phyloP scores from a whole-genome alignment of 2,113 vertebrate genomes.

The Takifugu bimaculatus region DNA sequence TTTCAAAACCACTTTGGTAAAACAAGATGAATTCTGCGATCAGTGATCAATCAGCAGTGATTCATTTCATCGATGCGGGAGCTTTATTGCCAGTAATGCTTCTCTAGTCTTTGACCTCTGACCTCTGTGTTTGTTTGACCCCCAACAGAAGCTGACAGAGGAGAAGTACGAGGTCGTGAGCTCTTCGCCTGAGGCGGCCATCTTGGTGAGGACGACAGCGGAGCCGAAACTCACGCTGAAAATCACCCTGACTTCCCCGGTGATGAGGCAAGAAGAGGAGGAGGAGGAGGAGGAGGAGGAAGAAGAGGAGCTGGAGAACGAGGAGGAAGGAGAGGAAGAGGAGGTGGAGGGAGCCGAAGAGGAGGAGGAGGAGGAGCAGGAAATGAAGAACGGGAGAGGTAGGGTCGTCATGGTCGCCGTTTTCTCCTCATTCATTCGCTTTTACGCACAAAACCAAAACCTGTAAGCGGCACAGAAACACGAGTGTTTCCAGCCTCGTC shows the following conservation, averaged over 20 bases:
- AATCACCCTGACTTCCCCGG: conserved; percentile 91
- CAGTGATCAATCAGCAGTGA: neutral
- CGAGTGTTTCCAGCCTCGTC: conserved; percentile 14
- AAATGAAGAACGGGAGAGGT: conserved; percentile 50
- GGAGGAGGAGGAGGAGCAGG: conserved; percentile 23
- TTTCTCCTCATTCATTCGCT: neutral
- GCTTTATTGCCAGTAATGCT: too few species aligned
- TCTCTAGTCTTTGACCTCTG: conserved; percentile 20
- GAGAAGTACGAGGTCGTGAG: conserved; percentile 91
- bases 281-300: conserved; percentile 54
- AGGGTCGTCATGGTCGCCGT: conserved; percentile 25
- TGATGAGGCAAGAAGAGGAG: conserved; percentile 77
- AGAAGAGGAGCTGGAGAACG: conserved; percentile 12
- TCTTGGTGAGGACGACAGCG: conserved; percentile 85
- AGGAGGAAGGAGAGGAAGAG: conserved; percentile 19
- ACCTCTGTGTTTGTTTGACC: conserved; percentile 42
- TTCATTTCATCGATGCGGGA: neutral
- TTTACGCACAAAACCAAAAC: neutral
- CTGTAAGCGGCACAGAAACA: neutral
- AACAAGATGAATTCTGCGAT: too few species aligned
- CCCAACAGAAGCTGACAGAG: conserved; percentile 91
- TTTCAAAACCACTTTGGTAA: too few species aligned
- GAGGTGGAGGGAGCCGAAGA: conserved; percentile 9
- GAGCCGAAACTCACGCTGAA: conserved; percentile 92
- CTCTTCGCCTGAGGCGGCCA: conserved; percentile 86